These are phyloP conservation scores for Hybognathus amarus DNA, from an alignment of 2,797 vertebrate genomes.

Conservation along the genomic window DNA sequence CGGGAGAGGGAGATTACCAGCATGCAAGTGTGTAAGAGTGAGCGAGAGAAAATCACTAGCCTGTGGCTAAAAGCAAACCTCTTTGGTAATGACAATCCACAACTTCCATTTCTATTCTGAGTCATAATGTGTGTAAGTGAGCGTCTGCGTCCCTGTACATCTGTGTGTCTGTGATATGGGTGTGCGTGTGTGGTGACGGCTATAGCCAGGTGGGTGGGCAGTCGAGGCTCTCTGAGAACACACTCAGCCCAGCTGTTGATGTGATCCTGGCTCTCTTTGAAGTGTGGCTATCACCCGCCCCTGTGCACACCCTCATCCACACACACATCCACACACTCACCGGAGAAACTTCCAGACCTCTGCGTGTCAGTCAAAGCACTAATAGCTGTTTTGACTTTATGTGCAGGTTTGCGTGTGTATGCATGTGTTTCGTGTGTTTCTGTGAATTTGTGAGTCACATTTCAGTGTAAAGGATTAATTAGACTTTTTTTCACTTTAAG, in stretches of 20 bases:
- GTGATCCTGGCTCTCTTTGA: conserved; percentile 59
- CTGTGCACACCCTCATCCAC: conserved; percentile 43
- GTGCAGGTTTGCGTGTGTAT: conserved; percentile 41
- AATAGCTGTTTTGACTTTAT: conserved; percentile 57
- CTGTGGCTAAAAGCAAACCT: conserved; percentile 50
- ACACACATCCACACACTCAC: conserved; percentile 36
- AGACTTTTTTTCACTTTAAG: too few species aligned
- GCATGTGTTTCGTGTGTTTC: conserved; percentile 43
- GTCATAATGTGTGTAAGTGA: conserved; percentile 35
- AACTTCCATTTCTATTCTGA: conserved; percentile 51
- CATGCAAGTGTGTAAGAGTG: conserved; percentile 42
- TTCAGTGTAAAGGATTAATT: conserved; percentile 20
- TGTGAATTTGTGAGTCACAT: conserved; percentile 48
- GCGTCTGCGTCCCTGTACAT: conserved; percentile 26
- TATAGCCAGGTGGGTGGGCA: conserved; percentile 59
- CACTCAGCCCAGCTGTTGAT: conserved; percentile 58
- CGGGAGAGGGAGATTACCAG: conserved; percentile 45
- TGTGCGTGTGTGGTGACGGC: conserved; percentile 41
- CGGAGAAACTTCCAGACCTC: conserved; percentile 38
- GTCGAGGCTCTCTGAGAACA: conserved; percentile 53
- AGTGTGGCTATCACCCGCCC: conserved; percentile 53
- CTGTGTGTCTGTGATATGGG: conserved; percentile 36
- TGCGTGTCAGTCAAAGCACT: conserved; percentile 45
- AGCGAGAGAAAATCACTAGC: conserved; percentile 44
- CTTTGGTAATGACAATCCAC: conserved; percentile 44